Evolutionary conservation across 1,140 invertebrate species (phyloP).

Genomic region (Drosophila teissieri): DNA sequence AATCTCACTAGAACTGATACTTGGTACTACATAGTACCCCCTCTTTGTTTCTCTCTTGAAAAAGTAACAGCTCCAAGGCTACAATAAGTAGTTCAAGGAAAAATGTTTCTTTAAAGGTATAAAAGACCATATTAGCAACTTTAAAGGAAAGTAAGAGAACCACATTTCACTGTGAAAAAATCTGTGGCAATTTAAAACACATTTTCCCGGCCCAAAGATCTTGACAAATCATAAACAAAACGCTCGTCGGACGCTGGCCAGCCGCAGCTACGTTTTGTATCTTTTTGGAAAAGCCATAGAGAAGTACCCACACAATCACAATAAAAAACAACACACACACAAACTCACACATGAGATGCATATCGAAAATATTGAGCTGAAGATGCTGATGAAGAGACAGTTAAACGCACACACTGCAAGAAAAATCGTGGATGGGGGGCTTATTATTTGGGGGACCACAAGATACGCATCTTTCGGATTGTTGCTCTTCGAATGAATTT

Average conservation of each 20-base stretch:
- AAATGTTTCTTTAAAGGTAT: no score
- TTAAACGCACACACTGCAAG: conserved; percentile 1
- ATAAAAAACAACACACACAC: conserved; percentile 65
- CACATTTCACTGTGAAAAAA: not conserved
- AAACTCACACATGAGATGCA: conserved; percentile 39
- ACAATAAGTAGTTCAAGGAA: no score
- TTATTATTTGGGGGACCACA: conserved; percentile 23
- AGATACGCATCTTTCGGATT: conserved; percentile 73
- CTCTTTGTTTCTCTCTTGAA: no score
- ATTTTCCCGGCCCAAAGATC: conserved; percentile 60
- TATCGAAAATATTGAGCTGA: conserved; percentile 51
- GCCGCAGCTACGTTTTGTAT: conserved; percentile 60
- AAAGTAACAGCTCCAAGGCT: no score
- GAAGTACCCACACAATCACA: conserved; percentile 38
- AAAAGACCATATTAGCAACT: no score
- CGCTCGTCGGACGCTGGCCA: conserved; percentile 32
- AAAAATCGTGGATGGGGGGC: not conserved
- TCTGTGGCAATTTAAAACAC: conserved; percentile 65
- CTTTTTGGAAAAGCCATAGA: conserved; percentile 7
- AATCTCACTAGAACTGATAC: no score
- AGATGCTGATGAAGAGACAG: conserved; percentile 21
- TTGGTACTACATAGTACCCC: no score
- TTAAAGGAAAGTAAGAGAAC: not conserved
- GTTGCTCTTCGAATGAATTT: conserved; percentile 61
- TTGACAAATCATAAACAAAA: conserved; percentile 81